A percentile compares a stretch with the other conserved stretches of the same genome.
Conservation (phyloP, 2,888 invertebrate genomes). For the Tipula helvola region DNA sequence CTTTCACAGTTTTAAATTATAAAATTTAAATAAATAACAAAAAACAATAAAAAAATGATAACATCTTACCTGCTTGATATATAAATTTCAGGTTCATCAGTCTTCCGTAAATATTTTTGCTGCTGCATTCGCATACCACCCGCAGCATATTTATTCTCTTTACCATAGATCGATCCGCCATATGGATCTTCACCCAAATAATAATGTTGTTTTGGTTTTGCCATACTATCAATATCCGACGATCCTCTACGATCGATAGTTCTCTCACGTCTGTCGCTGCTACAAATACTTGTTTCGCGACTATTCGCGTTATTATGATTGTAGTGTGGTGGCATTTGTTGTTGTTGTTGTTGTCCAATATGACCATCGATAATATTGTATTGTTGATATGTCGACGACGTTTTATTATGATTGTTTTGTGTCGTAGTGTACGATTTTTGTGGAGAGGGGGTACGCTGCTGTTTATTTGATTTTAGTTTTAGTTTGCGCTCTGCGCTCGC, state of each 20-base stretch:
- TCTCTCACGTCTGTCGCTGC: slow-evolving; percentile 21
- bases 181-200: slow-evolving; percentile 81
- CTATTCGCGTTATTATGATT: slow-evolving; percentile 7
- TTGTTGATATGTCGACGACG: slow-evolving; percentile 32
- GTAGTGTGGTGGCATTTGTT: slow-evolving; percentile 13
- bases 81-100: slow-evolving; percentile 22
- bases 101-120: slow-evolving; percentile 18
- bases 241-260: slow-evolving; percentile 20
- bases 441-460: slow-evolving; percentile 37
- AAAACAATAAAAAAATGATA: not conserved
- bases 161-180: slow-evolving; percentile 68
- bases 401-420: slow-evolving; percentile 29
- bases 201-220: slow-evolving; percentile 59
- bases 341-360: slow-evolving; percentile 24
- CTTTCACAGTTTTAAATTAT: not conserved
- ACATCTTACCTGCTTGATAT: slow-evolving; percentile 35
- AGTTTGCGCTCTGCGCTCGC: slow-evolving; percentile 55
- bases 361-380: slow-evolving; percentile 37
- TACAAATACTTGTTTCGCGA: slow-evolving; percentile 22
- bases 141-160: slow-evolving; percentile 60
- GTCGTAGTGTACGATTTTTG: slow-evolving; percentile 19
- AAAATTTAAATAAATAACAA: not conserved
- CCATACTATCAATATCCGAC: slow-evolving; percentile 26
- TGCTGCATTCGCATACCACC: slow-evolving; percentile 47
- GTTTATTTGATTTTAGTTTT: slow-evolving; percentile 43